Conservation (phyloP, 2,888 invertebrate genomes). For the Erynnis tages region DNA sequence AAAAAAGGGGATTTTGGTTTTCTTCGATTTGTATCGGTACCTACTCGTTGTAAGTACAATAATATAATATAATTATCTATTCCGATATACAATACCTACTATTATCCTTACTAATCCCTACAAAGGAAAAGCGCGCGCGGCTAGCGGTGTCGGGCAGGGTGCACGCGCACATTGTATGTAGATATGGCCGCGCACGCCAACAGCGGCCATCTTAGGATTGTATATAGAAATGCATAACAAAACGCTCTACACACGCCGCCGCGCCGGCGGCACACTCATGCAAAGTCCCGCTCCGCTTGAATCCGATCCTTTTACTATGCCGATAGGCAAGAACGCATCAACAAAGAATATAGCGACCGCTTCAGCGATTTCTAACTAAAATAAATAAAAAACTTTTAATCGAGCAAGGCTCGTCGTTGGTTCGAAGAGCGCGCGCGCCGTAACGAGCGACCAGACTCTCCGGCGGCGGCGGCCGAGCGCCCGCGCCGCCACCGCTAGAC, state of each 20-base stretch:
- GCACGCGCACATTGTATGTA: slow-evolving; percentile 48
- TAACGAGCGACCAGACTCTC: slow-evolving; percentile 56
- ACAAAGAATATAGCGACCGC: slow-evolving; percentile 18
- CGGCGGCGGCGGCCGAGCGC: slow-evolving; percentile 55
- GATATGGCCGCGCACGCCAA: slow-evolving; percentile 43
- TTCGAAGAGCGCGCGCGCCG: too few species aligned
- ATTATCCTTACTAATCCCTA: slow-evolving; percentile 11
- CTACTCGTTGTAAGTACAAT: too few species aligned
- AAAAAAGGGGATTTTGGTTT: too few species aligned
- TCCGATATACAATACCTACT: slow-evolving; percentile 5
- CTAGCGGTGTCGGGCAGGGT: slow-evolving; percentile 21
- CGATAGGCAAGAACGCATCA: slow-evolving; percentile 25
- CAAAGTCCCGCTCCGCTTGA: slow-evolving; percentile 30
- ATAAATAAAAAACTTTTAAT: too few species aligned
- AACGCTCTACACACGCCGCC: slow-evolving; percentile 32
- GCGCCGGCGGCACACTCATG: slow-evolving; percentile 27
- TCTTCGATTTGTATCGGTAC: too few species aligned
- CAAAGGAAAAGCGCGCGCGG: slow-evolving; percentile 4
- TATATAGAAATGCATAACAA: slow-evolving; percentile 44
- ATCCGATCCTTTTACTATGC: too few species aligned
- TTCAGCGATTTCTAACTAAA: slow-evolving; percentile 12
- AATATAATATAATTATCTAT: too few species aligned
- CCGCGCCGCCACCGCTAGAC: slow-evolving; percentile 62
- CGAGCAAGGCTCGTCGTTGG: too few species aligned
- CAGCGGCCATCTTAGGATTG: slow-evolving; percentile 34